Conservation (phyloP, 2,888 invertebrate genomes). For the Sipunculus nudus region DNA sequence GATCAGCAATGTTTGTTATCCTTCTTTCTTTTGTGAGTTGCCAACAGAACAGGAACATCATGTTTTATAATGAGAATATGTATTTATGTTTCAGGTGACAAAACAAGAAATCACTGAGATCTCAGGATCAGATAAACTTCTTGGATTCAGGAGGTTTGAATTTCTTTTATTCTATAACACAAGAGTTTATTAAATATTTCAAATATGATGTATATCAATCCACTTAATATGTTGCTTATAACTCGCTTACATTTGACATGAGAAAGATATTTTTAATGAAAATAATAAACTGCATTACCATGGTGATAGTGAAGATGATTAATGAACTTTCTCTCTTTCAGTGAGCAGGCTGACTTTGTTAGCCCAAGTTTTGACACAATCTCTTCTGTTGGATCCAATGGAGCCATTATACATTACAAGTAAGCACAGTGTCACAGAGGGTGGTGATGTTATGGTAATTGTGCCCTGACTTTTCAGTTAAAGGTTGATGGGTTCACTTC, state of each 20-base stretch:
- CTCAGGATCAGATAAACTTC: constrained; percentile 40
- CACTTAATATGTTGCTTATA: no score
- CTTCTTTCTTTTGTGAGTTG: not conserved
- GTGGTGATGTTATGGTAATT: no score
- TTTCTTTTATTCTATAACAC: no score
- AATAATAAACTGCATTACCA: no score
- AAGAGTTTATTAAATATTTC: no score
- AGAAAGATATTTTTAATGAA: no score
- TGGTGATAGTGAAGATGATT: no score
- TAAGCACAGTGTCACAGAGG: constrained; percentile 14
- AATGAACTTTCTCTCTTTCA: constrained; percentile 27
- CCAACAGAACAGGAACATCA: not conserved
- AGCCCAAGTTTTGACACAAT: constrained; percentile 64
- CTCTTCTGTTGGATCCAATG: constrained; percentile 61
- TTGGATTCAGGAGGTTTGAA: constrained; percentile 41
- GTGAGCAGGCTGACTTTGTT: constrained; percentile 50
- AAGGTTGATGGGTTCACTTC: no score
- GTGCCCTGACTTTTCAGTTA: no score
- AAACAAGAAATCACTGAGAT: constrained; percentile 45
- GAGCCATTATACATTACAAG: constrained; percentile 64
- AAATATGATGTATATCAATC: no score
- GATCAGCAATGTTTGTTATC: no score
- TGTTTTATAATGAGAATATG: not conserved
- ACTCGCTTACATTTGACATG: no score
- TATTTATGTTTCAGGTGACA: constrained; percentile 34